Conservation (phyloP, 2,888 invertebrate genomes). For the Deilephila elpenor region DNA sequence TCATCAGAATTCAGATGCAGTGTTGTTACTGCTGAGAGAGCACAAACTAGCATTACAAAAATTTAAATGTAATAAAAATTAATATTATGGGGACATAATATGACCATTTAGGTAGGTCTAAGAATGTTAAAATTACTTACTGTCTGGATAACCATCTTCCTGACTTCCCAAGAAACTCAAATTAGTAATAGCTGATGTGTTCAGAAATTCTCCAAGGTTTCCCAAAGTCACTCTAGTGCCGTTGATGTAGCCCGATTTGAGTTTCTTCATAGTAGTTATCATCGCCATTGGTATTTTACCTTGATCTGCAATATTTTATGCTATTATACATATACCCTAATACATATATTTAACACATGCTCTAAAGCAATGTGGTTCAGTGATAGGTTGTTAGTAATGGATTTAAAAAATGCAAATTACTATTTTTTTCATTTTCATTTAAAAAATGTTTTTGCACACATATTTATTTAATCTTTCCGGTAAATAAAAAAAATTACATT, state of each 20-base stretch:
- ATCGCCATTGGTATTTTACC: slow-evolving; percentile 96
- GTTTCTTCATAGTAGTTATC: slow-evolving; percentile 98
- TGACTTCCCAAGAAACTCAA: slow-evolving; percentile 97
- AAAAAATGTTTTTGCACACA: too few species aligned
- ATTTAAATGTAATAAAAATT: too few species aligned
- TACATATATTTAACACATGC: neutral
- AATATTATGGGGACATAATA: too few species aligned
- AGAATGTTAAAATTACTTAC: slow-evolving; percentile 72
- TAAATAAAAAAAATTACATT: too few species aligned
- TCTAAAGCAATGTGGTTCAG: slow-evolving; percentile 16
- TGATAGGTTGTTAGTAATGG: slow-evolving; percentile 22
- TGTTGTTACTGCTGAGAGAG: too few species aligned
- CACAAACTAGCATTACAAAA: too few species aligned
- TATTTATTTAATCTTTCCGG: too few species aligned
- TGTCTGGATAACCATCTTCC: slow-evolving; percentile 95
- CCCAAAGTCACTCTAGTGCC: slow-evolving; percentile 99
- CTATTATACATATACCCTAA: neutral
- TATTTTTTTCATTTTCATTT: too few species aligned
- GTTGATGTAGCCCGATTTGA: slow-evolving; percentile 99
- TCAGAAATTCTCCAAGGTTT: slow-evolving; percentile 96
- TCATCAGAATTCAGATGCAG: too few species aligned
- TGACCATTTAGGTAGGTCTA: neutral
- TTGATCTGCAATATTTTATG: slow-evolving; percentile 87
- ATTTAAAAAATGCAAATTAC: neutral
- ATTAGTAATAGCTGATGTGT: slow-evolving; percentile 98